Evolutionary conservation across 92 coral and sea anemone genomes (phyloP), one percentile per base, ranked within the genome.

Genomic region (Metridium senile): DNA sequence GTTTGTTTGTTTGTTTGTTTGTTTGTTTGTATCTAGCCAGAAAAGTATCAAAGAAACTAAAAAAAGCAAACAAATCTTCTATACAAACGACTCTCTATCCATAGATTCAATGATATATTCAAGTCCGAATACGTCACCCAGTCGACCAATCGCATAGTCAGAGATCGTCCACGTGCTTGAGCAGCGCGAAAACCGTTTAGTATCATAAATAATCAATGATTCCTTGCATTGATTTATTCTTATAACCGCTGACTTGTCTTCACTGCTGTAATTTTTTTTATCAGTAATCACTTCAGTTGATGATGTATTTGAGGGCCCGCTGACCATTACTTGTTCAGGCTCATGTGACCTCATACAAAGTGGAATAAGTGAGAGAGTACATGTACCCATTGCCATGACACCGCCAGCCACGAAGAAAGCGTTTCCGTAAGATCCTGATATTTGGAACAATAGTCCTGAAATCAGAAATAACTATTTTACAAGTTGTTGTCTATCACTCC

Each of bases 341-440:
- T 43, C 80, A 23, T 53, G 52, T 19, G 85, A 74, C 1, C 71
- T 70, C 82, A 81, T 83, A 34, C 77, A 90, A 59, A 81, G 66
- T 34, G 88, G 83, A 23, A 87, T 84, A 30, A 87, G 49, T 0
- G 86, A 83, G 16, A 90, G 71, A 0, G 89, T 84, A 30, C 89
- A 90, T 0, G 95, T 80, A 1, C 95, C 95, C 0, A 72, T 0
- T 0, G 92, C 89, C 82, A 93, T 93, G 7, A 87, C 87, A 3
- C 97, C 98, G 11, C 98, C 98, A 26, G 97, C 97, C 2, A 91
- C 87, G 47, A 88, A 93, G 76, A 93, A 93, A 0, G 93, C 97
- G 33, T 93, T 88, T 35, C 85, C 81, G 63, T 93, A 93, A 19
- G 95, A 90, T 2, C 95, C 95, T 34, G 95, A 79, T n/a, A 90